These are phyloP conservation scores for Grantiella picta DNA, from an alignment of 2,113 vertebrate genomes.

Conservation along the genomic window DNA sequence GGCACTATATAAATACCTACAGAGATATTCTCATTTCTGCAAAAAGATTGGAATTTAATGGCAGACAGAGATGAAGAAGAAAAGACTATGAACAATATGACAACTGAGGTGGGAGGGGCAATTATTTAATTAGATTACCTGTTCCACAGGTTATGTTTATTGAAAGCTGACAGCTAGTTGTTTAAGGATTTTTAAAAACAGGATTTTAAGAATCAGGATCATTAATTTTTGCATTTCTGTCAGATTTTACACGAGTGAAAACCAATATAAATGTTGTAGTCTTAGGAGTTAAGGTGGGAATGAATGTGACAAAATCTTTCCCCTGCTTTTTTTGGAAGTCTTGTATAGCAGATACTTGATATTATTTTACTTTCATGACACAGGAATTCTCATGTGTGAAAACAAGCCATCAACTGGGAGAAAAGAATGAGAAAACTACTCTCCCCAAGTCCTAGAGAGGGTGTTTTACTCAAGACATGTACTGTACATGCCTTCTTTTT, in stretches of 20 bases:
- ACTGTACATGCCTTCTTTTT: neutral
- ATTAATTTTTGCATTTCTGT: neutral
- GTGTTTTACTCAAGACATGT: neutral
- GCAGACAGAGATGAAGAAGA: neutral
- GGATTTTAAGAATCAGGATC: neutral
- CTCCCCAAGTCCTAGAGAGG: neutral
- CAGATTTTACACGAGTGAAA: neutral
- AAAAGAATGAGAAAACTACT: neutral
- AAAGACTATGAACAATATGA: neutral
- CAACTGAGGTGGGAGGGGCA: fast-evolving
- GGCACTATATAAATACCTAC: neutral
- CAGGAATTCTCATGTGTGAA: neutral
- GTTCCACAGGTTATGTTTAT: neutral
- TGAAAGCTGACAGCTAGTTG: neutral
- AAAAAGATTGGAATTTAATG: neutral
- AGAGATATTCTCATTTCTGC: neutral
- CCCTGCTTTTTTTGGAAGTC: neutral
- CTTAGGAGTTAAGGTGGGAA: neutral
- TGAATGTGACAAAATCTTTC: neutral
- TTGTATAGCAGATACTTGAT: neutral
- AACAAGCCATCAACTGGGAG: neutral
- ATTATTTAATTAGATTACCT: neutral
- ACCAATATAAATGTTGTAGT: neutral
- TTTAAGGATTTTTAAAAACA: neutral
- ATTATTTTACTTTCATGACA: neutral